phyloP scores from a whole-genome alignment of 2,113 vertebrate species.

The Lutjanus erythropterus region DNA sequence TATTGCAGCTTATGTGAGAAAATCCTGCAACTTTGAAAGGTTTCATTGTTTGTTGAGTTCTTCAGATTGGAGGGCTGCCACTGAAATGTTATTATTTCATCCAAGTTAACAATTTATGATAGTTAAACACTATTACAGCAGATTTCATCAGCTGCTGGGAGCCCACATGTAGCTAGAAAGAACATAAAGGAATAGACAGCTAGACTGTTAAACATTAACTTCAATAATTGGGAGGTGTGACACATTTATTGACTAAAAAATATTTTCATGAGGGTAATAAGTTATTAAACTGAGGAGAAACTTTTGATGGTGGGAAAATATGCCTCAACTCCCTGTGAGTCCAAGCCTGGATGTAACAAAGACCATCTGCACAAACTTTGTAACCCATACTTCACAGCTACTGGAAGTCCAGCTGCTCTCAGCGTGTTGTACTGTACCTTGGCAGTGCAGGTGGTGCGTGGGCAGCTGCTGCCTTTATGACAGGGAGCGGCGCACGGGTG shows the following conservation, averaged over 20 bases:
- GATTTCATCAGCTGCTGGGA: constrained; percentile 12
- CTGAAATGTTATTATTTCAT: constrained; percentile 32
- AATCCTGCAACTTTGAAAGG: constrained; percentile 34
- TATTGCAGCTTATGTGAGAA: not conserved
- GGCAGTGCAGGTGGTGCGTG: constrained; percentile 87
- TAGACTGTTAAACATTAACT: constrained; percentile 3
- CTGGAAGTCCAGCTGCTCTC: constrained; percentile 39
- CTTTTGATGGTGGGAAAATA: constrained; percentile 22
- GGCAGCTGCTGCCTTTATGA: constrained; percentile 90
- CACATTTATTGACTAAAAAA: constrained; percentile 18
- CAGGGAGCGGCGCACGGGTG: constrained; percentile 94
- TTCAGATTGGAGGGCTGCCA: constrained; percentile 21
- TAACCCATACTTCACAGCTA: constrained; percentile 7
- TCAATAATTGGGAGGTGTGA: constrained; percentile 1
- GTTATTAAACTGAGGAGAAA: constrained; percentile 16
- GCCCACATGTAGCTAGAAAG: not conserved
- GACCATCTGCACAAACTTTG: constrained; percentile 53
- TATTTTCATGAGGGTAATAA: constrained; percentile 18
- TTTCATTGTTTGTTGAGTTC: constrained; percentile 19
- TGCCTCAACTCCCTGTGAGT: constrained; percentile 6
- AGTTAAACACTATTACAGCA: constrained; percentile 6
- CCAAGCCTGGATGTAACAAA: not conserved
- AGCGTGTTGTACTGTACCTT: constrained; percentile 89
- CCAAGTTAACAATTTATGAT: constrained; percentile 31
- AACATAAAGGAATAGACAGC: constrained; percentile 7